Conservation (phyloP, 2,888 invertebrate species). For the Cistogaster globosa region DNA sequence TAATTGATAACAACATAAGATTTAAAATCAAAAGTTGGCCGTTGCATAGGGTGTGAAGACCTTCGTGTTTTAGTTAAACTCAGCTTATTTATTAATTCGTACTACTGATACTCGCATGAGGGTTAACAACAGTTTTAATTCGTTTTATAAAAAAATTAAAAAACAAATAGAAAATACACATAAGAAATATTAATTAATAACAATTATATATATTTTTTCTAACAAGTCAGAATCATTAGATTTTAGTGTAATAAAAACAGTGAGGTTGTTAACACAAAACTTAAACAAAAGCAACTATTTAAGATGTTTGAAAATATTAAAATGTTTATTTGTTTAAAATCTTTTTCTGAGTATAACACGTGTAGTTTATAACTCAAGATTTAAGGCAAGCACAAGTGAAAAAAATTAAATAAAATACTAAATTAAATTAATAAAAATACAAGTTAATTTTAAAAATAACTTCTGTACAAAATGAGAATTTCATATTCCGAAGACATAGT, state of each 20-base stretch:
- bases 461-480: conserved; percentile 73
- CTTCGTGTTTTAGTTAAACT: too few species aligned
- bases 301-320: conserved; percentile 33
- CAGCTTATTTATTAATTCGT: not conserved
- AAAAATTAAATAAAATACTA: not conserved
- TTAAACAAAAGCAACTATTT: conserved; percentile 36
- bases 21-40: too few species aligned
- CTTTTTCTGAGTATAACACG: conserved; percentile 33
- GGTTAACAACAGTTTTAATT: conserved; percentile 36
- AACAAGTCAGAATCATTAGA: conserved; percentile 14
- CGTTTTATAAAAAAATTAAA: conserved; percentile 18
- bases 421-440: conserved; percentile 1
- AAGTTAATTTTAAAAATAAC: not conserved
- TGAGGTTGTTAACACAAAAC: conserved; percentile 23
- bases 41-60: too few species aligned
- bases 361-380: not conserved
- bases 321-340: conserved; percentile 14
- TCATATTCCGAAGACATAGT: conserved; percentile 74
- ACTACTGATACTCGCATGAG: not conserved
- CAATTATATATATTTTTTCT: conserved; percentile 36
- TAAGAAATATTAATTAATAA: conserved; percentile 44
- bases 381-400: not conserved
- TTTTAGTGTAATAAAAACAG: conserved; percentile 45
- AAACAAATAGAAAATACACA: conserved; percentile 23
- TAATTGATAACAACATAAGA: too few species aligned